Conservation (phyloP, 1,140 invertebrate genomes). For the Homarus americanus region DNA sequence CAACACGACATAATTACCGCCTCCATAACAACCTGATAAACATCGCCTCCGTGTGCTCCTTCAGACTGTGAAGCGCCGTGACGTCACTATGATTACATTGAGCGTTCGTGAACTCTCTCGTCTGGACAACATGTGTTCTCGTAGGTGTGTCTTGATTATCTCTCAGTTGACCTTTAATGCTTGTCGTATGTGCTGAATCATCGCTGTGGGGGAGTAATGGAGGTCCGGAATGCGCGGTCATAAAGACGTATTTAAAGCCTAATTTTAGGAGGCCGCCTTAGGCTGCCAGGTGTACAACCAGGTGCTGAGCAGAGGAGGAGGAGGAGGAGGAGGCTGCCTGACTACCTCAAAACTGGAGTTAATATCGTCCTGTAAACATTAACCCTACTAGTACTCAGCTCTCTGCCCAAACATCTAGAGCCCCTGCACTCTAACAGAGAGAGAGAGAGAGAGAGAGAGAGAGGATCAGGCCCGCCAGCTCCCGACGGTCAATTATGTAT, state of each 20-base stretch:
- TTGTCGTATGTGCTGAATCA: conserved; percentile 12
- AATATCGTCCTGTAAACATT: too few relatives aligned
- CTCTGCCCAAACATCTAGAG: too few relatives aligned
- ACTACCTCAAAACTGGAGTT: too few relatives aligned
- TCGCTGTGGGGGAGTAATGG: background rate
- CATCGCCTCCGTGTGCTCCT: background rate
- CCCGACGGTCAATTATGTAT: too few relatives aligned
- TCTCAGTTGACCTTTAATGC: background rate
- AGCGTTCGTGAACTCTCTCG: background rate
- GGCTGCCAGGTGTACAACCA: background rate
- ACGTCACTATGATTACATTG: background rate
- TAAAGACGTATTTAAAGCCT: background rate
- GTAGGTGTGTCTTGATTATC: background rate
- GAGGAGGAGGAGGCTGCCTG: too few relatives aligned
- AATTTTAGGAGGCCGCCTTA: background rate
- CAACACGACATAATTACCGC: background rate
- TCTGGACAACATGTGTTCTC: background rate
- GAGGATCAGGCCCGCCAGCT: too few relatives aligned
- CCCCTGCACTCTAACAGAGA: too few relatives aligned
- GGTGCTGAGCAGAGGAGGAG: too few relatives aligned
- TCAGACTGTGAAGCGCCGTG: background rate
- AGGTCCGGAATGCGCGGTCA: conserved; percentile 21
- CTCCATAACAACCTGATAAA: background rate
- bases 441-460: too few relatives aligned
- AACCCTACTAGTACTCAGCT: too few relatives aligned